Base-by-base conservation (phyloP, 2,888 invertebrate genomes). In the Drosophila paranaensis region DNA sequence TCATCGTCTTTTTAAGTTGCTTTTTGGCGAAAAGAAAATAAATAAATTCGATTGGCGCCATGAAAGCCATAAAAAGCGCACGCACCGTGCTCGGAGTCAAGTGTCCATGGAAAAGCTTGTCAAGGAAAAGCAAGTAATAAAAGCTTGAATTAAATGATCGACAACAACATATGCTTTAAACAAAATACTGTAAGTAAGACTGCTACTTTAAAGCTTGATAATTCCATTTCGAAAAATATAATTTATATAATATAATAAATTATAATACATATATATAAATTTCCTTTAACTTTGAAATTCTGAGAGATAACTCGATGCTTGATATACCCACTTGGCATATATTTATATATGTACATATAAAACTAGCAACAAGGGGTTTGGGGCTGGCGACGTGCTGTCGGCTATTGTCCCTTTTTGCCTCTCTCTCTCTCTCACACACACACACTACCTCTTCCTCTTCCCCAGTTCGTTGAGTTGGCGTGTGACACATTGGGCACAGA, bases 1-100 rank as follows among this genome's bases (percentile, higher is more conserved):
- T 72, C 66, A 68, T 65, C 62, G 64, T 65, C 61, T 48, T 68
- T 70, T 82, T 65, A 69, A 78, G 70, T 50, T 62, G 51, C 27
- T 43, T 60, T 37, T 50, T 35, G 55, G 54, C n/a, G n/a, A 27
- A n/a, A n/a, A 40, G 11, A 27, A 25, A 14, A 35, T 13, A 33
- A 43, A 61, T 42, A 62, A 67, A 69, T 74, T 74, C 78, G 71
- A 70, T 80, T 88, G 84, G 84, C 84, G 84, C 84, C 84, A 88
- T 40, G 39, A 78, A 88, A 73, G 68, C 74, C 76, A 81, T 85
- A 86, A 85, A 88, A 86, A 74, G 48, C 60, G 30, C 80, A 65
- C 80, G 77, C 81, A 71, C 55, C 39, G 39, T 56, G 43, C 66
- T 58, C 45, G 39, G 42, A 55, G n/a, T 55, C 64, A 54, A 71